A percentile compares a stretch with the other conserved stretches of the same genome.
Conservation (phyloP, 1,140 invertebrate species). For the Eriocheir sinensis region DNA sequence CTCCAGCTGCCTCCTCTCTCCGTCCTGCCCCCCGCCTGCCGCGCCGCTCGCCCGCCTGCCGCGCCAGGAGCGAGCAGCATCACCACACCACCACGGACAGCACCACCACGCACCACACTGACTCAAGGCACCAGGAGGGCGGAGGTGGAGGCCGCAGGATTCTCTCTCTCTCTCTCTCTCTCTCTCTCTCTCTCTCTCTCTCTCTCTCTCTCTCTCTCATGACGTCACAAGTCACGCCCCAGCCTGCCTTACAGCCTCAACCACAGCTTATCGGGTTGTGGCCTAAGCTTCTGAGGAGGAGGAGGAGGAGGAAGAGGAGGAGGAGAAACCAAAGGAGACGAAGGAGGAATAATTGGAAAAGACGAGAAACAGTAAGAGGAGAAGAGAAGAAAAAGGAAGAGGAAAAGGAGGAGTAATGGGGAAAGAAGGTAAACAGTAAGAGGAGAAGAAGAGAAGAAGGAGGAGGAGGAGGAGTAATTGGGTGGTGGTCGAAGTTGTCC, state of each 20-base stretch:
- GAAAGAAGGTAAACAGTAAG: no score
- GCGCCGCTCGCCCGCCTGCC: background rate
- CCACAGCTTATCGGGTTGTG: background rate
- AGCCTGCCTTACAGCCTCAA: background rate
- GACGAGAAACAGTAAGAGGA: no score
- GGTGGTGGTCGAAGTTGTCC: background rate
- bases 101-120: background rate
- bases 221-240: background rate
- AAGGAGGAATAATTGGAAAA: no score
- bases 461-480: background rate
- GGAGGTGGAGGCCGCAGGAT: slow-evolving; percentile 45
- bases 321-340: no score
- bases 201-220: background rate
- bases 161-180: background rate
- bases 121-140: background rate
- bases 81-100: slow-evolving; percentile 40
- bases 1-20: slow-evolving; percentile 9
- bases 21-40: background rate
- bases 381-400: no score
- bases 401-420: no score
- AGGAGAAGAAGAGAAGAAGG: no score
- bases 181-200: slow-evolving; percentile 22
- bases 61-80: slow-evolving; percentile 14
- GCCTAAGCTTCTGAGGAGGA: background rate
- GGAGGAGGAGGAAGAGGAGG: background rate